These are phyloP conservation scores for Aelia acuminata DNA, from an alignment of 2,888 invertebrate genomes.

Conservation along the genomic window DNA sequence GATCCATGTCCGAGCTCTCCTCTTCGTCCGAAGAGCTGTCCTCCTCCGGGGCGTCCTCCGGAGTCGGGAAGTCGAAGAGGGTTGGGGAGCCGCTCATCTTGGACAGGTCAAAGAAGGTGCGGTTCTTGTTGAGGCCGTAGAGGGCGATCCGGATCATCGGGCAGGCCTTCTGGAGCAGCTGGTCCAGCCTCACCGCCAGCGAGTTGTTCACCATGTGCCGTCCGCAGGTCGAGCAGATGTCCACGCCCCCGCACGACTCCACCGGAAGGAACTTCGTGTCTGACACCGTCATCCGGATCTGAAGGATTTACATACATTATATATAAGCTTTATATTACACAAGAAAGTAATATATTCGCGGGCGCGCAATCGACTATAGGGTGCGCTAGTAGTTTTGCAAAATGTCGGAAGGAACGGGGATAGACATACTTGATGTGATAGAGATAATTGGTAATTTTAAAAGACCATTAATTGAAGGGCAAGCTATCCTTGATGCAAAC, in stretches of 20 bases:
- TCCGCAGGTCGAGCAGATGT: not conserved
- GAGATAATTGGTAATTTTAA: too few relatives aligned
- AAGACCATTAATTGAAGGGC: too few relatives aligned
- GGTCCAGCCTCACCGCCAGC: slow-evolving; percentile 47
- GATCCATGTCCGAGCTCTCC: not conserved
- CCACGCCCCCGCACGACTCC: slow-evolving; percentile 51
- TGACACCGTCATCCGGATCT: slow-evolving; percentile 6
- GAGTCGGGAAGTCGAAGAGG: slow-evolving; percentile 21
- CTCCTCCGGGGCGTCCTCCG: not conserved
- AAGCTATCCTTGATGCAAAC: too few relatives aligned
- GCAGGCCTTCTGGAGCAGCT: slow-evolving; percentile 43
- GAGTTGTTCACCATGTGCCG: slow-evolving; percentile 42
- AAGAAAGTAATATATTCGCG: too few relatives aligned
- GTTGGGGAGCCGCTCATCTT: slow-evolving; percentile 52
- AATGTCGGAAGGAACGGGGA: too few relatives aligned
- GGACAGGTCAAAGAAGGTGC: slow-evolving; percentile 49
- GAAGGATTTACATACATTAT: too few relatives aligned
- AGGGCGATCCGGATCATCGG: slow-evolving; percentile 56
- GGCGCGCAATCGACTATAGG: too few relatives aligned
- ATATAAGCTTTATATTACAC: too few relatives aligned
- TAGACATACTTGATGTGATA: too few relatives aligned
- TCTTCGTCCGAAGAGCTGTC: not conserved
- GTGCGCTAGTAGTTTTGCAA: too few relatives aligned
- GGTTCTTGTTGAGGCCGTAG: slow-evolving; percentile 43
- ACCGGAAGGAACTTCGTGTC: not conserved